Conservation (phyloP, 2,888 invertebrate species). For the Sinelater perroti region DNA sequence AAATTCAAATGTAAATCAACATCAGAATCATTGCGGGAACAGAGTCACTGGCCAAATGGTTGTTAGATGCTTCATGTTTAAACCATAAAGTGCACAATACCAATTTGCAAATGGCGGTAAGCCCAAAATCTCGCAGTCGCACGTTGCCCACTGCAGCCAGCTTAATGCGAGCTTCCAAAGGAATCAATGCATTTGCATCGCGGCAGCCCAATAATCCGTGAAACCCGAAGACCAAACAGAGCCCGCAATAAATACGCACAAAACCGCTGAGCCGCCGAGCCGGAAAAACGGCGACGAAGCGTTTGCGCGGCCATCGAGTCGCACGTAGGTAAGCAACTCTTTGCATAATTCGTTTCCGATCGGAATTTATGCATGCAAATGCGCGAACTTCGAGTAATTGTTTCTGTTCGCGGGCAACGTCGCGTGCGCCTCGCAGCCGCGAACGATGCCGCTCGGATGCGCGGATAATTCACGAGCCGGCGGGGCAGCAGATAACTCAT, state of each 20-base stretch:
- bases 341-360: conserved; percentile 43
- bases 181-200: conserved; percentile 15
- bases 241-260: conserved; percentile 20
- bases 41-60: no score
- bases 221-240: conserved; percentile 11
- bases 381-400: conserved; percentile 29
- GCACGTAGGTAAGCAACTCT: conserved; percentile 34
- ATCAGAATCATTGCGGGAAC: no score
- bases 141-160: no score
- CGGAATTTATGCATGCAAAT: conserved; percentile 42
- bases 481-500: conserved; percentile 4
- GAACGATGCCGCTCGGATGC: conserved; percentile 12
- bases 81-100: no score
- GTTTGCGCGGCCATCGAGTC: conserved; percentile 28
- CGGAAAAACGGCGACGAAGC: conserved; percentile 34
- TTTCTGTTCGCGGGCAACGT: conserved; percentile 16
- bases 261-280: conserved; percentile 31
- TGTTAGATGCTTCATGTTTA: no score
- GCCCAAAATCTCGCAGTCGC: no score
- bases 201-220: conserved; percentile 14
- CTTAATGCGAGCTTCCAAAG: no score
- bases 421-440: conserved; percentile 11
- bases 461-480: conserved; percentile 7
- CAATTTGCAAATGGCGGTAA: no score
- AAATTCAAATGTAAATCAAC: no score